Evolutionary conservation across 2,888 invertebrate genomes (phyloP), one percentile per base, ranked within the genome.

Genomic region (Neoaliturus tenellus): DNA sequence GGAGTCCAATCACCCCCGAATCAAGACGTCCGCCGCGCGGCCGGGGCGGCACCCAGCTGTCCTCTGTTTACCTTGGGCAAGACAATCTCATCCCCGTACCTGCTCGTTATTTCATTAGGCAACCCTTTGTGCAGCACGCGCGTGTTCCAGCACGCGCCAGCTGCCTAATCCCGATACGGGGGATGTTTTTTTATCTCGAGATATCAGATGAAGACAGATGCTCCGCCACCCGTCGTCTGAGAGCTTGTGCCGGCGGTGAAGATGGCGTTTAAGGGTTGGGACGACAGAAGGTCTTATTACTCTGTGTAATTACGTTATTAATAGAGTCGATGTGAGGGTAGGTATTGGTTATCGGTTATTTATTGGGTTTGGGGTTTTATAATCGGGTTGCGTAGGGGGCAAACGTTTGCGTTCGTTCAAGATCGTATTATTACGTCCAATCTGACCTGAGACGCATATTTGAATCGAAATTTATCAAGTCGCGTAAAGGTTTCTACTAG

Each of bases 61-160:
- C 55, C 23, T 20, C 78, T 78, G 35, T 78, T 78, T 78, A 78
- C 78, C 78, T 28, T 69, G 44, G 44, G 44, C 51, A 62, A 78
- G 78, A 78, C 48, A 55, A 78, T 78, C 78, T 78, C 73, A 44
- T 25, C 73, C 78, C 75, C 78, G 31, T 82, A 82, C 82, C 73
- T 82, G 82, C 82, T 82, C 73, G 69, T 73, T 82, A 73, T 82
- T 82, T 81, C 81, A 81, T 81, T 81, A 81, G 44, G 5, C 78
- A 78, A 78, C 78, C 78, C 78, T 78, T 78, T 78, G 48, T 31
- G 20, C 31, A 55, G 55, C 33, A 48, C 51, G 78, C 55, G 75
- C 20, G 44, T 41, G 8, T 4, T 10, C 8, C 55, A 25, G 31
- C 51, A 17, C 48, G 51, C 75, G 55, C 51, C n/a, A 31, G 33